Conservation (phyloP, 2,888 invertebrate species). For the Apotomis betuletana region DNA sequence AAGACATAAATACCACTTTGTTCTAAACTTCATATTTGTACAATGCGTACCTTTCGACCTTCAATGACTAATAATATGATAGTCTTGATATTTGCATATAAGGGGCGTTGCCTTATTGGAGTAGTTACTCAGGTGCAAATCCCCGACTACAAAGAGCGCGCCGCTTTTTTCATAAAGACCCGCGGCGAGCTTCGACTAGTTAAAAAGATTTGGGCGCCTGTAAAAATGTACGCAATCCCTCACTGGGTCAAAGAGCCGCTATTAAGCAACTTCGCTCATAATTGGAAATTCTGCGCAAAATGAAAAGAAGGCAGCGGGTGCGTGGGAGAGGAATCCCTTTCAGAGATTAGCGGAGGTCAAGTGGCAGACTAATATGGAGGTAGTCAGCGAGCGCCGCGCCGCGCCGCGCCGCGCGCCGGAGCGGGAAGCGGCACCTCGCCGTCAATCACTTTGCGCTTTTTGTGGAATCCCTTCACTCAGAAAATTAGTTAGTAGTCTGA, state of each 20-base stretch:
- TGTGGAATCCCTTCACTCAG: too few species aligned
- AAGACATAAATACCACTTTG: too few species aligned
- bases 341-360: slow-evolving; percentile 25
- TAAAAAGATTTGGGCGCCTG: slow-evolving; percentile 22
- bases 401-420: not conserved
- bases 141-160: too few species aligned
- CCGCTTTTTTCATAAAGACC: slow-evolving; percentile 1
- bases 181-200: not conserved
- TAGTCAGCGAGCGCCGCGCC: slow-evolving; percentile 7
- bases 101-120: too few species aligned
- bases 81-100: not conserved
- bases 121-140: too few species aligned
- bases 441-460: too few species aligned
- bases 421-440: not conserved
- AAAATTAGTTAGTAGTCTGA: too few species aligned
- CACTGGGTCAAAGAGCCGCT: slow-evolving; percentile 27
- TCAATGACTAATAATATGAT: not conserved
- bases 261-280: slow-evolving; percentile 36
- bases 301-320: slow-evolving; percentile 33
- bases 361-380: slow-evolving; percentile 33
- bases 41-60: not conserved
- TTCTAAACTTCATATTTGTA: too few species aligned
- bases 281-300: slow-evolving; percentile 39
- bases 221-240: slow-evolving; percentile 26
- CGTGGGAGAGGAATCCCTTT: slow-evolving; percentile 33